A percentile compares a stretch with the other conserved stretches of the same genome.
Evolutionary conservation across 2,888 invertebrate species (phyloP).

Genomic region (Pterostichus madidus): DNA sequence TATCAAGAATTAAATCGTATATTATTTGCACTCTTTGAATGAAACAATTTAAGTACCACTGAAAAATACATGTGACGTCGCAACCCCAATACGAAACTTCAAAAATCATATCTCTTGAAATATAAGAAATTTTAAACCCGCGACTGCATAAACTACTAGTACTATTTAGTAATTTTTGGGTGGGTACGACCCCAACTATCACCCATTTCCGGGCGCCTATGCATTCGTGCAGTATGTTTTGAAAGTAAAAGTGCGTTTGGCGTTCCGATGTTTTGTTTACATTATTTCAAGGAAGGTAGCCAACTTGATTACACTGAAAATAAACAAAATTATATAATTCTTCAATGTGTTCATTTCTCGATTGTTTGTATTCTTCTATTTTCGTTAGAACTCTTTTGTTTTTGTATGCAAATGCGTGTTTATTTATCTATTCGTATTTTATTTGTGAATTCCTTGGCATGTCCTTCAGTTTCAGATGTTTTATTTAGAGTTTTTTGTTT

Average conservation of each 20-base stretch:
- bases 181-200: no score
- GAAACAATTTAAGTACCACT: no score
- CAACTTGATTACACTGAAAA: slow-evolving; percentile 27
- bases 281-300: slow-evolving; percentile 31
- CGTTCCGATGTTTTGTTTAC: slow-evolving; percentile 26
- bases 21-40: no score
- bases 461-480: slow-evolving; percentile 42
- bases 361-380: slow-evolving; percentile 10
- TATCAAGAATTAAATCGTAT: no score
- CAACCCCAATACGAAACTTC: no score
- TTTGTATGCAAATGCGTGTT: slow-evolving; percentile 25
- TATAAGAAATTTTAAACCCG: no score
- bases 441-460: slow-evolving; percentile 16
- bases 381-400: slow-evolving; percentile 1
- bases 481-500: slow-evolving; percentile 33
- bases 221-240: background rate
- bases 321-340: slow-evolving; percentile 41
- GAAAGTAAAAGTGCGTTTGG: slow-evolving; percentile 20
- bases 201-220: background rate
- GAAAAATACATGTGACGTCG: no score
- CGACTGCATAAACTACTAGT: no score
- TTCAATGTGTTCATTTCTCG: background rate
- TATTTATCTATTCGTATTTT: slow-evolving; percentile 1
- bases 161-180: no score
- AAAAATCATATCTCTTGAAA: no score